A percentile compares a stretch with the other conserved stretches of the same genome.
These are phyloP conservation scores for Dreissena polymorpha DNA, from an alignment of 1,140 invertebrate genomes.

Conservation along the genomic window DNA sequence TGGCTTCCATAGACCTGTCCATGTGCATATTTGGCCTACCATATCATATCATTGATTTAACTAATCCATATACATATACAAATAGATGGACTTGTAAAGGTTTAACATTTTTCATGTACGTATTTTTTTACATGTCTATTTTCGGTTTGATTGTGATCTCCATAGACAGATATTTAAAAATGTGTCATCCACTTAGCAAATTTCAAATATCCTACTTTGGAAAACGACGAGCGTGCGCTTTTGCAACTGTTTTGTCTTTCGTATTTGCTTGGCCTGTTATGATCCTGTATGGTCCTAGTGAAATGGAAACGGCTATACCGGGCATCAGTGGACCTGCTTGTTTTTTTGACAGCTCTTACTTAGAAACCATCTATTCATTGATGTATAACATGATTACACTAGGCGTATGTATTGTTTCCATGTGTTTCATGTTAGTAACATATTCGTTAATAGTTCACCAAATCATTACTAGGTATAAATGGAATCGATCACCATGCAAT, in stretches of 20 bases:
- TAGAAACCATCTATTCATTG: slow-evolving; percentile 38
- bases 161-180: slow-evolving; percentile 50
- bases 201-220: slow-evolving; percentile 41
- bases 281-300: slow-evolving; percentile 42
- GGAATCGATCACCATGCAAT: too few relatives aligned
- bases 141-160: slow-evolving; percentile 47
- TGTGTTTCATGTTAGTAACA: slow-evolving; percentile 14
- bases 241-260: neutral
- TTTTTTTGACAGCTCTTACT: slow-evolving; percentile 40
- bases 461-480: slow-evolving; percentile 28
- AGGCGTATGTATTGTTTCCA: slow-evolving; percentile 27
- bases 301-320: slow-evolving; percentile 27
- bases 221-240: slow-evolving; percentile 17
- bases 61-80: slow-evolving; percentile 49
- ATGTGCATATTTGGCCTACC: too few relatives aligned
- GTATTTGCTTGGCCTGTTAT: slow-evolving; percentile 43
- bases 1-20: too few relatives aligned
- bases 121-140: slow-evolving; percentile 33
- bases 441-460: too few relatives aligned
- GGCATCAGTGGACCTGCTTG: slow-evolving; percentile 43
- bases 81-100: slow-evolving; percentile 23
- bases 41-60: slow-evolving; percentile 47
- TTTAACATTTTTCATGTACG: slow-evolving; percentile 31
- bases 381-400: slow-evolving; percentile 36
- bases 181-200: slow-evolving; percentile 39